Evolutionary conservation across 2,113 vertebrate genomes (phyloP), one percentile per base, ranked within the genome.

Genomic region (Thomomys bottae): DNA sequence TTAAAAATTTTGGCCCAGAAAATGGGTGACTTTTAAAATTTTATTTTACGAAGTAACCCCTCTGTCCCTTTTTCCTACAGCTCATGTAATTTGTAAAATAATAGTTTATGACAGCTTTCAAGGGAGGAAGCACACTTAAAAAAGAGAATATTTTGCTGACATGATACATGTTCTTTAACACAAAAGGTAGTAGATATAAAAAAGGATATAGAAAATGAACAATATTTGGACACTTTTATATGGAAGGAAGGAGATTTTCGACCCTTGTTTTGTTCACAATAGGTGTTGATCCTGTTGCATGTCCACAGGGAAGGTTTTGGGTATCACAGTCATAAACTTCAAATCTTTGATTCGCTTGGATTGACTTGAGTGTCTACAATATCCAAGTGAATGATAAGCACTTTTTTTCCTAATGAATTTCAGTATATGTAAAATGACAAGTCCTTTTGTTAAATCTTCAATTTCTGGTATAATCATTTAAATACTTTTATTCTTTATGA

Each of bases 61-160:
- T 92, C 1, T 42, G 67, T 83, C 24, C 4, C 72, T 67, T 59
- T 76, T 32, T 91, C 64, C 17, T 45, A 2, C 11, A 30, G 59
- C 26, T 95, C 30, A 30, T 70, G 45, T 72, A 66, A 84, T 91
- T 85, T 89, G 61, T 64, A 82, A 93, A 89, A 80, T 86, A 45
- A 6, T 88, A 88, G 24, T 93, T 92, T 87, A 49, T 28, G 70
- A 30, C 90, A 91, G 40, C 24, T 23, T 70, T 63, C 73, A 59
- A 61, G 59, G 80, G 24, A 92, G 24, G 94, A 75, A 34, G 91
- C 57, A 80, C 49, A 64, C 20, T 84, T 77, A 67, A 23, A 91
- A 91, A 63, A 30, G 54, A 90, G 63, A 61, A 20, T 80, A 61
- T 88, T 90, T 79, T 89, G 66, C 83, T 93, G 64, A 21, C 12